Evolutionary conservation across 2,113 vertebrate genomes (phyloP), one percentile per base, ranked within the genome.

Genomic region (Cyprichromis sp.): DNA sequence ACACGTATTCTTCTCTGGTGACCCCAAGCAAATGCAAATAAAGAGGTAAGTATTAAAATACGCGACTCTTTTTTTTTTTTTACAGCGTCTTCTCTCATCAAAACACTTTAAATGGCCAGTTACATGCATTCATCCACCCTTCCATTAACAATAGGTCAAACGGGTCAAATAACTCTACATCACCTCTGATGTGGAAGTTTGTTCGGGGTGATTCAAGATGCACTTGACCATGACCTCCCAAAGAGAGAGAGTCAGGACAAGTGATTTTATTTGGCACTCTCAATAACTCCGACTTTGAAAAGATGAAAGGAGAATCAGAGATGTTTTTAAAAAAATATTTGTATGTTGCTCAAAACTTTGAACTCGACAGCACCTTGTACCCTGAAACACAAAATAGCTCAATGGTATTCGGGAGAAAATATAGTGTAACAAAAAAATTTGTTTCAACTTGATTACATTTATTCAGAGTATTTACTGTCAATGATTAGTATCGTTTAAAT

Each of bases 1-100:
- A 93, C 94, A 88, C 82, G 87, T 85, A 93, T 95, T 95, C 87
- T 85, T 96, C 90, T 91, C 89, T 17, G 82, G 90, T 94, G 96
- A 95, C 95, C 94, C 91, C 68, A 11, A 91, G 89, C 89, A 94
- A 94, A 94, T 89, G 80, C 87, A 87, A 95, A 95, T 94, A 93
- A 95, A 94, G 88, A 80, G 85, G 81, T 82, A 86, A 89, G 93
- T 93, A 91, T 91, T 90, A 84, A 86, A 90, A 78, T 84, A 53
- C n/a, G 3, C 29, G 52, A 16, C 53, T 21, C 42, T 66, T 82
- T 45, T 78, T 52, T 40, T 47, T 53, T 42, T 50, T 53, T 21
- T 76, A 59, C 89, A 66, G 19, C 6, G 6, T 21, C 9, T 13
- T 54, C 84, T 89, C 81, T 85, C 84, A 87, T 91, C 92, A 90